Evolutionary conservation across 2,113 vertebrate species (phyloP).

Genomic region (Atrichornis clamosus): DNA sequence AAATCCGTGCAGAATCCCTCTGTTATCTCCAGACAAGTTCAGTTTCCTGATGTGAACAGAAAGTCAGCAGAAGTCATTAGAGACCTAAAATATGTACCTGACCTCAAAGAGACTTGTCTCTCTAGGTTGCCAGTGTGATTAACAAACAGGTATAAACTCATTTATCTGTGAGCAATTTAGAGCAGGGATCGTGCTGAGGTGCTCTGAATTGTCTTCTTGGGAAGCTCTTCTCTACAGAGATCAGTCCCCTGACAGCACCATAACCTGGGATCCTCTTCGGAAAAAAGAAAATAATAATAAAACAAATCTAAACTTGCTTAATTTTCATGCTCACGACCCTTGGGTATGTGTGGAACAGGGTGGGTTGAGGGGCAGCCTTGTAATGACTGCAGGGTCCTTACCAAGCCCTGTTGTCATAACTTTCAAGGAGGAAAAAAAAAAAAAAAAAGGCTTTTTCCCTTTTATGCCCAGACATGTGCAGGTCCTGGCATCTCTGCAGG

Average conservation of each 20-base stretch:
- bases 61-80: background rate
- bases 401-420: slow-evolving; percentile 16
- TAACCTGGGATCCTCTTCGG: background rate
- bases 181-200: background rate
- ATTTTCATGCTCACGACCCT: background rate
- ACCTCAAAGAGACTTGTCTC: background rate
- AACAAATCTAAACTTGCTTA: background rate
- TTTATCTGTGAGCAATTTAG: background rate
- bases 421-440: slow-evolving; percentile 17
- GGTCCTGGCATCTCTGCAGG: slow-evolving; percentile 28
- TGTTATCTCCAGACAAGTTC: background rate
- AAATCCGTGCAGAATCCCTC: background rate
- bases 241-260: background rate
- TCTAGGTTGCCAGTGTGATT: background rate
- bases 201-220: background rate
- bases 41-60: background rate
- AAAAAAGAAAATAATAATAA: background rate
- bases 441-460: background rate
- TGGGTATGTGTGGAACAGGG: background rate
- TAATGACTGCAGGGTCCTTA: background rate
- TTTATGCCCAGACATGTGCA: slow-evolving; percentile 31
- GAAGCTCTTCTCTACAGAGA: background rate
- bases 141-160: background rate
- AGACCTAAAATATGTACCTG: background rate
- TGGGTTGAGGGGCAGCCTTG: background rate